Base-by-base conservation (phyloP, 1,140 invertebrate genomes). In the Homalodisca vitripennis region DNA sequence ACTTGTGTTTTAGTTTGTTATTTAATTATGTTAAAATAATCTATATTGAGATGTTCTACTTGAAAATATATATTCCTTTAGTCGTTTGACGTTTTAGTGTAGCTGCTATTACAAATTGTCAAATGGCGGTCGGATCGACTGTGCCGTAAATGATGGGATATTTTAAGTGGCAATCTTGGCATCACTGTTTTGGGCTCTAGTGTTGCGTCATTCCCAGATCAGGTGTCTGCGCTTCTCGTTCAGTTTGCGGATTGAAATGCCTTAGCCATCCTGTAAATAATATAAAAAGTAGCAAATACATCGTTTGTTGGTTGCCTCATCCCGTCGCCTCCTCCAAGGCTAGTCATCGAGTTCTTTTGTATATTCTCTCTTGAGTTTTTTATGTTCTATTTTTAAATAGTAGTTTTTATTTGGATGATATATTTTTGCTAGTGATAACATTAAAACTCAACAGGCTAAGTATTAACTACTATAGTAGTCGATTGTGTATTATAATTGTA, bases 201-300 rank as follows among this genome's bases (percentile, higher is more conserved):
- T n/a, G n/a, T n/a, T n/a, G n/a, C n/a, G n/a, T 41, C 48, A 51
- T 51, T 51, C 48, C 48, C 48, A n/a, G n/a, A n/a, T n/a, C n/a
- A n/a, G n/a, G n/a, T n/a, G 6, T 51, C 48, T 51, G 48, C 48
- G 48, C 48, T 51, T 51, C 14, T 51, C 3, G 48, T 51, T 51
- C 14, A 51, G 48, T 51, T 51, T 51, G 48, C 48, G 48, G 48
- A 51, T 51, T 51, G 48, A 51, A 51, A 51, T 51, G 48, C 48
- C 48, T 51, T 51, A 51, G 48, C 48, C 48, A n/a, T 51, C 48
- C 14, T 51, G 48, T 51, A 51, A 14, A 51, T 51, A 20, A 51
- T 51, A 51, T 3, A 20, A 51, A 51, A 20, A 6, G 48, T 51
- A 51, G 48, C 48, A 51, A 6, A 12, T 51, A 22, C 22, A 51